Conservation (phyloP, 2,888 invertebrate genomes). For the Tenthredo distinguenda region DNA sequence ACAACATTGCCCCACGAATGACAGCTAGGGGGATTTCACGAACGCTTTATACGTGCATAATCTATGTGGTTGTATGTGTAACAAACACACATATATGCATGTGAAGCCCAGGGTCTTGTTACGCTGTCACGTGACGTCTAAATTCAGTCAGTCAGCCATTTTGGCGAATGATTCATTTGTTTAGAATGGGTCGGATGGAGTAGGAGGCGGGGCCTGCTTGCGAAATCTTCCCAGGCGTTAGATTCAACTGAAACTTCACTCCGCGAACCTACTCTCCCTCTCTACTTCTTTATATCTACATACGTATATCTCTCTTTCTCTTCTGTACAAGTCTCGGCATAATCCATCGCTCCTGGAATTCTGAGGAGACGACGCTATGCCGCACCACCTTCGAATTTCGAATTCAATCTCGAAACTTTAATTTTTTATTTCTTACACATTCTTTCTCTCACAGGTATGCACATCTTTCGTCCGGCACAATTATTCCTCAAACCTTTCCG, state of each 20-base stretch:
- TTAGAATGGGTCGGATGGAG: conserved; percentile 77
- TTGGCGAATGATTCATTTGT: conserved; percentile 78
- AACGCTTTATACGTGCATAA: neutral
- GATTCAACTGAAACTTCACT: conserved; percentile 65
- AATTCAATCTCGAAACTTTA: neutral
- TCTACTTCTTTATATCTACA: neutral
- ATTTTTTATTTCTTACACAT: neutral
- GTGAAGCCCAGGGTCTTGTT: conserved; percentile 25
- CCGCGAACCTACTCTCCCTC: neutral
- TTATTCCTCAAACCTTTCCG: neutral
- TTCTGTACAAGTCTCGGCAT: neutral
- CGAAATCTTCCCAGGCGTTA: conserved; percentile 73
- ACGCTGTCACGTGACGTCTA: conserved; percentile 75
- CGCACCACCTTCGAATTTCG: neutral
- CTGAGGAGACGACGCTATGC: neutral
- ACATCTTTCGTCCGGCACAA: neutral
- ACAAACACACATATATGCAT: neutral
- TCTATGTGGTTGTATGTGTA: neutral
- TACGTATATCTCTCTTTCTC: neutral
- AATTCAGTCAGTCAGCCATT: conserved; percentile 78
- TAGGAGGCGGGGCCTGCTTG: conserved; percentile 76
- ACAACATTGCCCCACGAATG: neutral
- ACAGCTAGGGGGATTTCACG: neutral
- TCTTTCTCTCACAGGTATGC: neutral
- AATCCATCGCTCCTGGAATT: neutral